Evolutionary conservation across 2,113 vertebrate species (phyloP).

Genomic region (Zosterops hypoxanthus): DNA sequence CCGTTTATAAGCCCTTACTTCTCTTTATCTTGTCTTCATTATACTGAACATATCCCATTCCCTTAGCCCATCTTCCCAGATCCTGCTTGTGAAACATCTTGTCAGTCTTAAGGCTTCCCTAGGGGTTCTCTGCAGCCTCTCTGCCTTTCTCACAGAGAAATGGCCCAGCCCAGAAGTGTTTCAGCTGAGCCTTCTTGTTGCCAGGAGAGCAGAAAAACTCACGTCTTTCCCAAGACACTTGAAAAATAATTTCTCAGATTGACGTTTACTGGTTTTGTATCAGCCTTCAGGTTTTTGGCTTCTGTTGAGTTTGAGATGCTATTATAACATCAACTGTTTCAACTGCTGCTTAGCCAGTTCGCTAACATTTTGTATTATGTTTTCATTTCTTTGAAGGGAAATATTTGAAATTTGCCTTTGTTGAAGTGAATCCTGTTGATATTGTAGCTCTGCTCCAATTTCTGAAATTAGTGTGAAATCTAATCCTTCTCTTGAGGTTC

Average conservation of each 20-base stretch:
- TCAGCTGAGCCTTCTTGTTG: neutral
- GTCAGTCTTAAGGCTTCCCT: neutral
- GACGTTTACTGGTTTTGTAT: neutral
- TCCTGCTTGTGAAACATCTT: neutral
- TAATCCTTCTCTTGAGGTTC: neutral
- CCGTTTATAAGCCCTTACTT: neutral
- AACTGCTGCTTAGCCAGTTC: neutral
- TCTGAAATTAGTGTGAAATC: neutral
- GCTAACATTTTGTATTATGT: neutral
- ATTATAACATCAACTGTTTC: neutral
- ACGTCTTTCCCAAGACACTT: neutral
- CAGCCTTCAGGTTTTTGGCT: neutral
- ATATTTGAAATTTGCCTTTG: neutral
- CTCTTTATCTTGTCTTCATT: neutral
- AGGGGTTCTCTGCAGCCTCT: neutral
- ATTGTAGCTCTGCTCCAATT: neutral
- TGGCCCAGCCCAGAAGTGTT: neutral
- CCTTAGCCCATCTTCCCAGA: neutral
- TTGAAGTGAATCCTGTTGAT: neutral
- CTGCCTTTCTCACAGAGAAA: neutral
- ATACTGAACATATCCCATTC: neutral
- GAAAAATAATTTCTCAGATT: neutral
- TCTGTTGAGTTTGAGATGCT: neutral
- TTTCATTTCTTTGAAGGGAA: neutral
- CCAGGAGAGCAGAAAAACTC: neutral